phyloP scores from a whole-genome alignment of 2,888 invertebrate genomes.

The Hedychridium roseum region DNA sequence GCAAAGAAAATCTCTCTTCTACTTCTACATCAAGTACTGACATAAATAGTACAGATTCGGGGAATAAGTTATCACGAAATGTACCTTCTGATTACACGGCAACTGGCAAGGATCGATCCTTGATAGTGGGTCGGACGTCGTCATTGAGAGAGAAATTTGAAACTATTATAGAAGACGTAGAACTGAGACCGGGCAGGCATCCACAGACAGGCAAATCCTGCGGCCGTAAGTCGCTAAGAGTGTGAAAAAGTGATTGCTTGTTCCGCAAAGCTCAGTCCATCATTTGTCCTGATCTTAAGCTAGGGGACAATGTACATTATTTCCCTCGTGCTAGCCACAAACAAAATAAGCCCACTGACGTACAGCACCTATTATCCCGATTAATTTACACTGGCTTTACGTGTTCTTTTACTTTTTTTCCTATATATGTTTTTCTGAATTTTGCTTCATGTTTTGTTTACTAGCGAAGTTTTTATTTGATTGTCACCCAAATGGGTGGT shows the following conservation, averaged over 20 bases:
- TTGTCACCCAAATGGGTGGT: too few species aligned
- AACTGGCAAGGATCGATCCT: conserved; percentile 18
- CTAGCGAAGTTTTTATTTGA: too few species aligned
- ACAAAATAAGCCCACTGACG: conserved; percentile 6
- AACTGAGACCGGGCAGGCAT: conserved; percentile 37
- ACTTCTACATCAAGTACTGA: background rate
- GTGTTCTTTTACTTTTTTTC: conserved; percentile 15
- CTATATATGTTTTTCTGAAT: background rate
- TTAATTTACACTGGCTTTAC: conserved; percentile 17
- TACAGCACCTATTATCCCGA: conserved; percentile 9
- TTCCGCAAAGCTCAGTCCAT: conserved; percentile 27
- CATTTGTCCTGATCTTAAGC: conserved; percentile 32
- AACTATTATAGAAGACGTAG: conserved; percentile 47
- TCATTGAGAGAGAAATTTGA: conserved; percentile 52
- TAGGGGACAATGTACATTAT: conserved; percentile 13
- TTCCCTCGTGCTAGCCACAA: conserved; percentile 21
- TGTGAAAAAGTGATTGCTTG: conserved; percentile 37
- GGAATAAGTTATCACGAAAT: conserved; percentile 9
- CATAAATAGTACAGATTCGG: background rate
- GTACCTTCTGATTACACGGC: conserved; percentile 1
- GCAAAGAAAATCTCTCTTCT: too few species aligned
- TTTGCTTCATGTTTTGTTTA: conserved; percentile 16
- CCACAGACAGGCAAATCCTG: conserved; percentile 32
- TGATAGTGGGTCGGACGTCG: conserved; percentile 36
- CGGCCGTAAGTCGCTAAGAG: conserved; percentile 47